Conservation (phyloP, 2,888 invertebrate species). For the Erebia aethiops region DNA sequence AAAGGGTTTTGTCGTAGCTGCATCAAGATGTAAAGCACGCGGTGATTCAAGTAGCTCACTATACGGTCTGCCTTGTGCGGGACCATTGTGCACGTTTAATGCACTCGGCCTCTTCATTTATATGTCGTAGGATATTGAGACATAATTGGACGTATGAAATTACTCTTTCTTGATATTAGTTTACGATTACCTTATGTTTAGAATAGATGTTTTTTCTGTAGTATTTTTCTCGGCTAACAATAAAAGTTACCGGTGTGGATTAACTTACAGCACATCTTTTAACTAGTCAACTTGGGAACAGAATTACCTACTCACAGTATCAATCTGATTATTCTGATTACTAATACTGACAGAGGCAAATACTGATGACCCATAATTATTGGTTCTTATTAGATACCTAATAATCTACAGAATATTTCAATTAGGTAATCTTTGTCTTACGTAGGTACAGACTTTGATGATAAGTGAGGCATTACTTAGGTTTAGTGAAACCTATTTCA, state of each 20-base stretch:
- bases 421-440: too few species aligned
- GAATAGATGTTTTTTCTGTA: not conserved
- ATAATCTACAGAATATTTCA: too few species aligned
- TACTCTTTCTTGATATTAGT: constrained; percentile 38
- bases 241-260: not conserved
- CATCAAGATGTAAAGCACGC: constrained; percentile 42
- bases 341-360: too few species aligned
- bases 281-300: not conserved
- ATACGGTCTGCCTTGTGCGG: constrained; percentile 59
- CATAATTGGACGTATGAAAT: constrained; percentile 45
- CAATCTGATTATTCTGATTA: too few species aligned
- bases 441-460: too few species aligned
- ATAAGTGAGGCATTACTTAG: too few species aligned
- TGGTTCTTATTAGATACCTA: too few species aligned
- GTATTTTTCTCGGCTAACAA: not conserved
- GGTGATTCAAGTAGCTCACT: constrained; percentile 56
- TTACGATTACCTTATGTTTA: constrained; percentile 6
- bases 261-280: too few species aligned
- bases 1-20: constrained; percentile 47
- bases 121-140: constrained; percentile 49
- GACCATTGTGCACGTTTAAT: constrained; percentile 63
- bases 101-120: constrained; percentile 46
- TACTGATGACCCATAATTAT: too few species aligned
- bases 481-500: too few species aligned
- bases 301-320: too few species aligned